These are phyloP conservation scores for Momotus momota DNA, from an alignment of 2,797 vertebrate genomes.

Conservation along the genomic window DNA sequence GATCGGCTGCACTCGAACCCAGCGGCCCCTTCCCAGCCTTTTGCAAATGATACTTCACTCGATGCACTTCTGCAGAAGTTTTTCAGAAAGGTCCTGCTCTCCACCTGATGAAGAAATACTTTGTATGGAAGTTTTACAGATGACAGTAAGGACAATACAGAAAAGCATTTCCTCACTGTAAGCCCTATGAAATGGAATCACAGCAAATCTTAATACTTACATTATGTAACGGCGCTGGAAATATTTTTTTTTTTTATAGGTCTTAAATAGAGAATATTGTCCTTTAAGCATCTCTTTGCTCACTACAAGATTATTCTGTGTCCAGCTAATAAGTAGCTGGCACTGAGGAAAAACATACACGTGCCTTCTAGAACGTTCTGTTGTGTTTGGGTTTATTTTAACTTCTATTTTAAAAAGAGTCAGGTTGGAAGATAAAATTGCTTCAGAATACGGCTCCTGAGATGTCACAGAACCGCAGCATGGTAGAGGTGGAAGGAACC, in stretches of 20 bases:
- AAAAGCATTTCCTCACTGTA: neutral
- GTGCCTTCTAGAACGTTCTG: accelerated
- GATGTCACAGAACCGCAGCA: neutral
- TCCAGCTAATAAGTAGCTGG: neutral
- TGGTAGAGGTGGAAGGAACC: no score
- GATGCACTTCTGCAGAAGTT: neutral
- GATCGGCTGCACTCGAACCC: neutral
- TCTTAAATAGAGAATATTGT: neutral
- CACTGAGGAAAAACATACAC: neutral
- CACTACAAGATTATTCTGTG: neutral
- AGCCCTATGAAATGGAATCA: conserved; percentile 11
- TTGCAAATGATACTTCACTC: accelerated
- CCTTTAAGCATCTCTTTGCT: neutral
- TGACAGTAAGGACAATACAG: neutral
- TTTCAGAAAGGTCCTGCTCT: neutral
- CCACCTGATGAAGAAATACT: neutral
- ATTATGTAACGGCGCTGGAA: neutral
- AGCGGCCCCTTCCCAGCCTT: neutral
- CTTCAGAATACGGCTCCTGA: neutral
- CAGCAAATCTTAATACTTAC: neutral
- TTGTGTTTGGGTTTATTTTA: neutral
- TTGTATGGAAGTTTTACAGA: neutral
- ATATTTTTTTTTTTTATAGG: neutral
- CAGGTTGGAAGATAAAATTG: neutral
- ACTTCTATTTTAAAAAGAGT: neutral